Percentiles rank a stretch among this genome's conserved stretches.
These are phyloP conservation scores for Petrocephalus sullivani DNA, from an alignment of 2,797 vertebrate genomes.

Conservation along the genomic window DNA sequence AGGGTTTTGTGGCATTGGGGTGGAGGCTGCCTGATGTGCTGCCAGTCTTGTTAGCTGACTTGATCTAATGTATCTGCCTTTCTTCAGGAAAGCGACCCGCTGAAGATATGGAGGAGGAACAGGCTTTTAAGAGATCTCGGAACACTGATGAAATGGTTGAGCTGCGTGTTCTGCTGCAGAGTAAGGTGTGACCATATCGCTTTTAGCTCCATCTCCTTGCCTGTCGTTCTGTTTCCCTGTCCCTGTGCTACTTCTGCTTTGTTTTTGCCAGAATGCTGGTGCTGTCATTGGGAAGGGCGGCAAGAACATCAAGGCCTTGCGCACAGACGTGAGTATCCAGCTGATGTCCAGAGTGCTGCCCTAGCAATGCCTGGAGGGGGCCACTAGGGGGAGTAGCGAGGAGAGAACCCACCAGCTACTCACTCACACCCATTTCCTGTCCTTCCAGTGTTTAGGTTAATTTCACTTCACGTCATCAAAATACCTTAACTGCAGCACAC, in stretches of 20 bases:
- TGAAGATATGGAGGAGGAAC: slow-evolving; percentile 95
- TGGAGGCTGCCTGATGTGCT: not conserved
- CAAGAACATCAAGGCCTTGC: slow-evolving; percentile 98
- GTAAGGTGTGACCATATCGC: slow-evolving; percentile 71
- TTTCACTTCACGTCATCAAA: not conserved
- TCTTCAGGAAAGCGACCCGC: slow-evolving; percentile 88
- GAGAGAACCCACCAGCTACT: not conserved
- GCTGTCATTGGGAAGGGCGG: slow-evolving; percentile 97
- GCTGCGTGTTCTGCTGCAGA: slow-evolving; percentile 90
- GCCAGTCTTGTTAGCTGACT: not conserved
- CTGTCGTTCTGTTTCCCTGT: not conserved
- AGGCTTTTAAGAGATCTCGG: slow-evolving; percentile 92
- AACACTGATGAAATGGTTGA: slow-evolving; percentile 97
- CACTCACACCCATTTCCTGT: not conserved
- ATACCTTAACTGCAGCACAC: not conserved
- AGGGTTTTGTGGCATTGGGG: not conserved
- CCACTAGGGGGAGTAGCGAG: not conserved
- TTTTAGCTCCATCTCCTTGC: not conserved
- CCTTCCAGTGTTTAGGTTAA: not conserved
- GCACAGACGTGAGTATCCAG: slow-evolving; percentile 92
- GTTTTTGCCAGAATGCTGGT: slow-evolving; percentile 81
- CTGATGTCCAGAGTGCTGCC: not conserved
- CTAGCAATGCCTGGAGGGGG: not conserved
- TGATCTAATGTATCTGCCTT: not conserved
- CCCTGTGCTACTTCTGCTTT: not conserved